These are phyloP conservation scores for Tetragonisca angustula DNA, from an alignment of 2,888 invertebrate species.

Conservation along the genomic window DNA sequence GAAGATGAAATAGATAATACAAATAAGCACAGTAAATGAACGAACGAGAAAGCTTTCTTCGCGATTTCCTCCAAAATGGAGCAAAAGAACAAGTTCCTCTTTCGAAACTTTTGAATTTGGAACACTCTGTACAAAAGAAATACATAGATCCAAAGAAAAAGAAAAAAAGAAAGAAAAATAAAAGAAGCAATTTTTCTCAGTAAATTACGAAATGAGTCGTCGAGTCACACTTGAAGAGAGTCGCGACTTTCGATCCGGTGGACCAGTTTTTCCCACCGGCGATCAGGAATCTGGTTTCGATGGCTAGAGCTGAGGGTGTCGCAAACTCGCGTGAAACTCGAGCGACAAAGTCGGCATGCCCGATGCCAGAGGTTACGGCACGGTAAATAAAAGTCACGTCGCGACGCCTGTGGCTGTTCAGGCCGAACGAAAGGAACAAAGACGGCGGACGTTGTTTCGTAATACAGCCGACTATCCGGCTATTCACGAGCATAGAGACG, in stretches of 20 bases:
- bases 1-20: too few species aligned
- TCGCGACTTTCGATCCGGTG: too few species aligned
- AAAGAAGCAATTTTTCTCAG: neutral
- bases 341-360: conserved; percentile 50
- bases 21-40: too few species aligned
- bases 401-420: conserved; percentile 40
- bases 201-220: conserved; percentile 9
- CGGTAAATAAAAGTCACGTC: conserved; percentile 65
- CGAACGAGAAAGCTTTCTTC: too few species aligned
- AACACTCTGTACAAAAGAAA: neutral
- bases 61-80: too few species aligned
- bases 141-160: too few species aligned
- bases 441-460: conserved; percentile 46
- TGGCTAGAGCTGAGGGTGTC: conserved; percentile 42
- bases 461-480: conserved; percentile 33
- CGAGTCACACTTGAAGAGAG: neutral
- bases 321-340: conserved; percentile 57
- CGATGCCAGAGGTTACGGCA: conserved; percentile 56
- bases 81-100: too few species aligned
- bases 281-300: conserved; percentile 15
- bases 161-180: neutral
- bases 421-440: conserved; percentile 13
- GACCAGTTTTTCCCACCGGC: neutral
- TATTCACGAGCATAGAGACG: conserved; percentile 26
- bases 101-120: too few species aligned